Conservation (phyloP, 2,888 invertebrate species). For the Drosophila tripunctata region DNA sequence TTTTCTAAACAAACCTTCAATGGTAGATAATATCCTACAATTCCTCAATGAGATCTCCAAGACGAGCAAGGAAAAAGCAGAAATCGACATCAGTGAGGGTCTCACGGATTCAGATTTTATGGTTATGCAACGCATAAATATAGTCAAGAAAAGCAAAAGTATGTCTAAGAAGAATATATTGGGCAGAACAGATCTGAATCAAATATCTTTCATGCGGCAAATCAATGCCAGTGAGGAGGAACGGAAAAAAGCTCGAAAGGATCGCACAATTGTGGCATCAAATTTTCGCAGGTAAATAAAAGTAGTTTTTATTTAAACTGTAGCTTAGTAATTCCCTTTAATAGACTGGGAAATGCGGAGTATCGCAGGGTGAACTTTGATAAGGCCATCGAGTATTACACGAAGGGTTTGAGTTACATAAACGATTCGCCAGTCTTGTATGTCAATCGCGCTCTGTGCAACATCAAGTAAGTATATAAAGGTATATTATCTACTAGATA, state of each 20-base stretch:
- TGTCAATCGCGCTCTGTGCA: conserved; percentile 45
- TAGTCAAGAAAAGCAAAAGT: not conserved
- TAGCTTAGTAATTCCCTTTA: not conserved
- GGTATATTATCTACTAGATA: not conserved
- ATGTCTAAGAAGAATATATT: not conserved
- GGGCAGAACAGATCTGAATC: not conserved
- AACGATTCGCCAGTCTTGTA: conserved; percentile 45
- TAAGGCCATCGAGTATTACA: conserved; percentile 40
- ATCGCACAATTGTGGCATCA: conserved; percentile 39
- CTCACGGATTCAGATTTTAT: conserved; percentile 34
- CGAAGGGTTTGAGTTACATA: conserved; percentile 44
- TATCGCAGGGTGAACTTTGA: conserved; percentile 41
- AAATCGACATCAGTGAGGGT: conserved; percentile 9
- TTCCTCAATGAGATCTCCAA: conserved; percentile 32
- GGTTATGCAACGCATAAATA: not conserved
- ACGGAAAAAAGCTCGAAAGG: conserved; percentile 6
- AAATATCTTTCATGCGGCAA: conserved; percentile 47
- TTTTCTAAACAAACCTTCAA: conserved; percentile 32
- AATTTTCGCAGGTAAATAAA: conserved; percentile 47
- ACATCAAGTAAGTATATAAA: conserved; percentile 35
- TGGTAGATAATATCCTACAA: conserved; percentile 31
- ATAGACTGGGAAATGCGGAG: conserved; percentile 53
- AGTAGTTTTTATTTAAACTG: not conserved
- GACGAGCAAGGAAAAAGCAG: conserved; percentile 27
- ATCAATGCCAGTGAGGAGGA: conserved; percentile 22